These are phyloP conservation scores for Gymnodraco acuticeps DNA, from an alignment of 2,797 vertebrate species.

Conservation along the genomic window DNA sequence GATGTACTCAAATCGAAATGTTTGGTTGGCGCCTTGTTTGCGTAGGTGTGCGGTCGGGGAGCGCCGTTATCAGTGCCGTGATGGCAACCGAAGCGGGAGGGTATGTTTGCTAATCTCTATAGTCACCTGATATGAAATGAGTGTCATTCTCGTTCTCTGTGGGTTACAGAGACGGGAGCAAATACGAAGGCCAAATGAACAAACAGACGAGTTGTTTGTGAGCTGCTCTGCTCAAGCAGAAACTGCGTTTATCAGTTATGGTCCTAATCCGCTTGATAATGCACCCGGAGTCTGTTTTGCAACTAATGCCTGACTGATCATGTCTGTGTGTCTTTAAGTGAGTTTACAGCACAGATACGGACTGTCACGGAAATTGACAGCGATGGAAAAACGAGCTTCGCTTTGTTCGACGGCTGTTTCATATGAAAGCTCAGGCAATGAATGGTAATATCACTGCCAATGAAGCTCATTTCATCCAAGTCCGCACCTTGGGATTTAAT, in stretches of 20 bases:
- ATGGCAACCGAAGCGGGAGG: slow-evolving; percentile 49
- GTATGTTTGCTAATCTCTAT: slow-evolving; percentile 68
- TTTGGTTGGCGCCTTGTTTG: slow-evolving; percentile 50
- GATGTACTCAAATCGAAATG: slow-evolving; percentile 63
- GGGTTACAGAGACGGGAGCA: slow-evolving; percentile 48
- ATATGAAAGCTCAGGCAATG: slow-evolving; percentile 62
- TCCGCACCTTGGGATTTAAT: slow-evolving; percentile 69
- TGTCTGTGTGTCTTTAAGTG: slow-evolving; percentile 10
- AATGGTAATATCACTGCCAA: slow-evolving; percentile 60
- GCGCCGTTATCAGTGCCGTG: slow-evolving; percentile 44
- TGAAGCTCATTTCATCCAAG: slow-evolving; percentile 57
- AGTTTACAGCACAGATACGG: slow-evolving; percentile 17
- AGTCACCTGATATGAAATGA: slow-evolving; percentile 72
- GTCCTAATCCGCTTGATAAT: slow-evolving; percentile 73
- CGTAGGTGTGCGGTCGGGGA: slow-evolving; percentile 22
- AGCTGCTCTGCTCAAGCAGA: slow-evolving; percentile 61
- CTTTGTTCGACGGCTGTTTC: slow-evolving; percentile 61
- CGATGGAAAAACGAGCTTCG: slow-evolving; percentile 35
- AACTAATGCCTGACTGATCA: slow-evolving; percentile 54
- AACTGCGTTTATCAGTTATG: slow-evolving; percentile 64
- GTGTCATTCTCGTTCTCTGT: slow-evolving; percentile 49
- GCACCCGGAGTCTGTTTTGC: slow-evolving; percentile 65
- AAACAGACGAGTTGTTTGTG: slow-evolving; percentile 70
- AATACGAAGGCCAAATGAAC: slow-evolving; percentile 69
- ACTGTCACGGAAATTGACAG: slow-evolving; percentile 43